Evolutionary conservation across 1,140 invertebrate genomes (phyloP).

Genomic region (Neodiprion lecontei): DNA sequence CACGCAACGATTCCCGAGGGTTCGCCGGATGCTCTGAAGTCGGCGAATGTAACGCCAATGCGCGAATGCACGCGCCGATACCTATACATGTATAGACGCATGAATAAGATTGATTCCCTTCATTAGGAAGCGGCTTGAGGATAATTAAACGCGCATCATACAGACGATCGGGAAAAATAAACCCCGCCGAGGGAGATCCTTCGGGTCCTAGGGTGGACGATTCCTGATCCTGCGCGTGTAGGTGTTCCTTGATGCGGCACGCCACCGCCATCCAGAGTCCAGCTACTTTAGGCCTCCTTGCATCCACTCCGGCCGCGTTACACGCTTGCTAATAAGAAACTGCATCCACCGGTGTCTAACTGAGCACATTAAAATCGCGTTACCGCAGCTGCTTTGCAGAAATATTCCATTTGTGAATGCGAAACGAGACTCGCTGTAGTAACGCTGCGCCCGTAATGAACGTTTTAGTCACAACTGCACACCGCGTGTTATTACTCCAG

Average conservation of each 20-base stretch:
- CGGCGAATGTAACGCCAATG: no score
- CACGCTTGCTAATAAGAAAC: conserved; percentile 5
- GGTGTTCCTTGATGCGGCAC: no score
- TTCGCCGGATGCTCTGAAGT: no score
- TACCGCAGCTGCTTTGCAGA: conserved; percentile 1
- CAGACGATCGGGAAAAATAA: not conserved
- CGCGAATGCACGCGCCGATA: no score
- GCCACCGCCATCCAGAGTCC: no score
- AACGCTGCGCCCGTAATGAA: not conserved
- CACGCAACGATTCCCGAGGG: no score
- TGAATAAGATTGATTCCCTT: conserved; percentile 4
- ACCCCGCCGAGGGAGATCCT: not conserved
- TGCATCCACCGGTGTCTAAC: conserved; percentile 3
- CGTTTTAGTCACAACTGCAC: conserved; percentile 4
- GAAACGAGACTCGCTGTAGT: not conserved
- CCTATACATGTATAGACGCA: no score
- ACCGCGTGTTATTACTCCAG: conserved; percentile 1
- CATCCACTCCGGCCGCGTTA: not conserved
- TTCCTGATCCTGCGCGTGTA: not conserved
- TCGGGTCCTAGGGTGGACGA: not conserved
- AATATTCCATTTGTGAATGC: not conserved
- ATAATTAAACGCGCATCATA: conserved; percentile 7
- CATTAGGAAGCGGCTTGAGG: not conserved
- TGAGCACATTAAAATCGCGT: conserved; percentile 1
- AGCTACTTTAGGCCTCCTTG: no score